Percentiles rank a stretch among this genome's conserved stretches.
phyloP scores from a whole-genome alignment of 2,888 invertebrate genomes.

The Eurytoma californica region DNA sequence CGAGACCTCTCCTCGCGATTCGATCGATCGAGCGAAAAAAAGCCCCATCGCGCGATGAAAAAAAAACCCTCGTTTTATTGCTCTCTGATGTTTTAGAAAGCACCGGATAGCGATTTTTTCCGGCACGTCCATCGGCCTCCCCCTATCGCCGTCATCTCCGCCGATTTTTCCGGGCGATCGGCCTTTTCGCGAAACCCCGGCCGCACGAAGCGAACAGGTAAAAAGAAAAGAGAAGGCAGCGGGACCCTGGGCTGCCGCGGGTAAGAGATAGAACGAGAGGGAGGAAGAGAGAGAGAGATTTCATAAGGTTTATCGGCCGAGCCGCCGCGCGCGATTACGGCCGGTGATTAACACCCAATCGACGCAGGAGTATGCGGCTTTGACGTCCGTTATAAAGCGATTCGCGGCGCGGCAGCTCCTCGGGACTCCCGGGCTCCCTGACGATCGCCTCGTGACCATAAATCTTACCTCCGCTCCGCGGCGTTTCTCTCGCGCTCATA shows the following conservation, averaged over 20 bases:
- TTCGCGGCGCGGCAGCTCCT: constrained; percentile 15
- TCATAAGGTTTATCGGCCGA: constrained; percentile 58
- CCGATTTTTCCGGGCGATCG: not conserved
- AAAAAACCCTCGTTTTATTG: too few relatives aligned
- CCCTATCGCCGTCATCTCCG: not conserved
- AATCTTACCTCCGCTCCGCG: constrained; percentile 39
- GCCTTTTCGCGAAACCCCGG: constrained; percentile 3
- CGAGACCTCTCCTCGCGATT: too few relatives aligned
- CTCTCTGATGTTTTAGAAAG: too few relatives aligned
- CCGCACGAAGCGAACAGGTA: not conserved
- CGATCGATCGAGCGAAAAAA: too few relatives aligned
- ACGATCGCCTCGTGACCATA: constrained; percentile 53
- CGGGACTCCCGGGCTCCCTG: constrained; percentile 22
- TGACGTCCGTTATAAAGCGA: constrained; percentile 54
- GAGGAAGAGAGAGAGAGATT: constrained; percentile 40
- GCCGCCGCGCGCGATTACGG: constrained; percentile 53
- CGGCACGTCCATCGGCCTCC: not conserved
- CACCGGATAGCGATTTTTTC: too few relatives aligned
- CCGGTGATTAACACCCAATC: constrained; percentile 64
- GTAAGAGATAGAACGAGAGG: not conserved
- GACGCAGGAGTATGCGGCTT: constrained; percentile 56
- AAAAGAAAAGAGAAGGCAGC: too few relatives aligned
- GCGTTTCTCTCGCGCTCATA: constrained; percentile 1
- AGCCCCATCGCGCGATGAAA: too few relatives aligned
- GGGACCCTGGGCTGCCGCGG: too few relatives aligned